phyloP scores from a whole-genome alignment of 2,888 invertebrate species.

The Standfussiana lucernea region DNA sequence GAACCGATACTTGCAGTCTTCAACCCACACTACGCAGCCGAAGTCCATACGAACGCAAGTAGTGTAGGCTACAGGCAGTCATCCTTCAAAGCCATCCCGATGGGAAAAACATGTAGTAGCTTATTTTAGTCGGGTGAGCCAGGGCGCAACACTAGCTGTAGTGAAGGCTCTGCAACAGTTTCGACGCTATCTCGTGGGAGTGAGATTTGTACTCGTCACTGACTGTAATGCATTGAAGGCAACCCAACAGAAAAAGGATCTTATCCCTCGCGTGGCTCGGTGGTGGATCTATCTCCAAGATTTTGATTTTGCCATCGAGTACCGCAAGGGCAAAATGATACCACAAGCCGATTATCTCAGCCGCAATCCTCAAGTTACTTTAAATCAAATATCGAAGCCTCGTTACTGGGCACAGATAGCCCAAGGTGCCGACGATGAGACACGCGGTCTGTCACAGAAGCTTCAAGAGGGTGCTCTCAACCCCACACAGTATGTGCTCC shows the following conservation, averaged over 20 bases:
- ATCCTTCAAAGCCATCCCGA: neutral
- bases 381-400: neutral
- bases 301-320: slow-evolving; percentile 55
- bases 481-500: neutral
- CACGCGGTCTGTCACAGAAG: neutral
- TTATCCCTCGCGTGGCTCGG: slow-evolving; percentile 53
- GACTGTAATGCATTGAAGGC: slow-evolving; percentile 47
- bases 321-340: slow-evolving; percentile 56
- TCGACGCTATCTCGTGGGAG: slow-evolving; percentile 58
- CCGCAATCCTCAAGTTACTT: neutral
- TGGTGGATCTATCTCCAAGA: slow-evolving; percentile 63
- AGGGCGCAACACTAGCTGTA: no score
- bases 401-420: slow-evolving; percentile 14
- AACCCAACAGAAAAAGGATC: slow-evolving; percentile 46
- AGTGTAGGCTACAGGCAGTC: slow-evolving; percentile 25
- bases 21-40: neutral
- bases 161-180: no score
- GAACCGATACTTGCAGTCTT: neutral
- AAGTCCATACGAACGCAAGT: slow-evolving; percentile 31
- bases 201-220: slow-evolving; percentile 29
- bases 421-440: slow-evolving; percentile 6
- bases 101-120: neutral
- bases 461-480: neutral
- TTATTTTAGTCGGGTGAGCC: neutral
- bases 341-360: slow-evolving; percentile 45